Conservation (phyloP, 2,113 vertebrate species). For the Nycticryphes semicollaris region DNA sequence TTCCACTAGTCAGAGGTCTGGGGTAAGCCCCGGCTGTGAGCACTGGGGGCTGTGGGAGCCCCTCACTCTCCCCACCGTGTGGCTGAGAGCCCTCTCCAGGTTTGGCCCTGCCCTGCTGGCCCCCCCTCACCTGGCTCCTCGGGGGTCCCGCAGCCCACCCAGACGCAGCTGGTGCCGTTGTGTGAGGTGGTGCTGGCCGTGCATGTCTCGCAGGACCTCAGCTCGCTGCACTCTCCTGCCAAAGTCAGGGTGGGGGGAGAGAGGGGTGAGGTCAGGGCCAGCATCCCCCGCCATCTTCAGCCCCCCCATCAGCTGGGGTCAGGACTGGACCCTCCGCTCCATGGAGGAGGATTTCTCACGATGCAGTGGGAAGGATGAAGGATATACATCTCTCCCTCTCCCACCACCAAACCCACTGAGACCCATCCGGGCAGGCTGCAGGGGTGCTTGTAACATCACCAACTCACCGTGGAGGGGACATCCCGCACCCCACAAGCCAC, state of each 20-base stretch:
- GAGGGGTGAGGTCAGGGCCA: background rate
- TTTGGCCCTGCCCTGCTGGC: background rate
- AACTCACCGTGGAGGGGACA: background rate
- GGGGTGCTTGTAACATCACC: background rate
- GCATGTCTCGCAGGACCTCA: constrained; percentile 19
- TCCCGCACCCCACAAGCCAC: background rate
- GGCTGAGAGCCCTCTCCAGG: background rate
- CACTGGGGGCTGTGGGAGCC: background rate
- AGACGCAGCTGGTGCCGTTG: constrained; percentile 22
- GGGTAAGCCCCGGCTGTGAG: background rate
- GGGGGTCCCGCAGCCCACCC: constrained; percentile 24
- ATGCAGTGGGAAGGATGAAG: background rate
- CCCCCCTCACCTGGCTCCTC: constrained; percentile 33
- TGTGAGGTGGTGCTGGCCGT: background rate
- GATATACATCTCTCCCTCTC: background rate
- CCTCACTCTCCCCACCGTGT: background rate
- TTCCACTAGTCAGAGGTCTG: background rate
- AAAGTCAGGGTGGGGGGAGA: fast-evolving
- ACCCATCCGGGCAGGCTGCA: fast-evolving
- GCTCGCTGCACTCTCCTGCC: background rate
- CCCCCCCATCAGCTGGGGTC: fast-evolving
- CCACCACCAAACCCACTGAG: background rate
- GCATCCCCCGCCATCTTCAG: fast-evolving
- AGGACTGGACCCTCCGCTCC: background rate
- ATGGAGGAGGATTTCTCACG: fast-evolving